Percentiles rank a stretch among this genome's conserved stretches.
These are phyloP conservation scores for Coregonus sp. DNA, from an alignment of 2,797 vertebrate species.

Conservation along the genomic window DNA sequence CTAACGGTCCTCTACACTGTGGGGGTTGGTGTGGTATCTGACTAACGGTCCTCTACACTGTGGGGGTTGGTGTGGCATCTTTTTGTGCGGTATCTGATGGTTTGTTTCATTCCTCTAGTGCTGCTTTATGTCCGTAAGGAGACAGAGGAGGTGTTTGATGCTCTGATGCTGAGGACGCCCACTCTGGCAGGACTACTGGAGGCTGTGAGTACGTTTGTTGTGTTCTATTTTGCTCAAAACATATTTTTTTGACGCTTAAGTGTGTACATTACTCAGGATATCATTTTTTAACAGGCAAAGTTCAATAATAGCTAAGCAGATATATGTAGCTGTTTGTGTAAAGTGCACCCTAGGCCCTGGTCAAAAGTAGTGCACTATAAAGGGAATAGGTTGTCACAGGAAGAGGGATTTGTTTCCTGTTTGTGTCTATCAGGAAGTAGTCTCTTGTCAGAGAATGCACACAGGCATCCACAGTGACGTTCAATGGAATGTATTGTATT, in stretches of 20 bases:
- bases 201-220: slow-evolving; percentile 73
- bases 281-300: too few species aligned
- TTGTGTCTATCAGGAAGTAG: slow-evolving; percentile 27
- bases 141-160: slow-evolving; percentile 84
- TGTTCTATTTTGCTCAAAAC: not conserved
- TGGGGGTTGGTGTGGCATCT: not conserved
- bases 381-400: not conserved
- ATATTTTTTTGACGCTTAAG: too few species aligned
- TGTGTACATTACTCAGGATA: too few species aligned
- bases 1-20: not conserved
- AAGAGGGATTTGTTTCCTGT: slow-evolving; percentile 23
- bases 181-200: slow-evolving; percentile 80
- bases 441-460: not conserved
- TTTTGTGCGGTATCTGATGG: not conserved
- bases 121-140: slow-evolving; percentile 83
- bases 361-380: too few species aligned
- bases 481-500: slow-evolving; percentile 8
- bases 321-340: too few species aligned
- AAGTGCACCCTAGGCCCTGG: too few species aligned
- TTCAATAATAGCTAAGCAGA: too few species aligned
- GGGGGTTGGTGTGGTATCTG: not conserved
- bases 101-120: slow-evolving; percentile 61
- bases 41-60: not conserved
- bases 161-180: slow-evolving; percentile 80
- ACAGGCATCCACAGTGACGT: not conserved